These are phyloP conservation scores for Meriones unguiculatus DNA, from an alignment of 2,113 vertebrate species.

Conservation along the genomic window DNA sequence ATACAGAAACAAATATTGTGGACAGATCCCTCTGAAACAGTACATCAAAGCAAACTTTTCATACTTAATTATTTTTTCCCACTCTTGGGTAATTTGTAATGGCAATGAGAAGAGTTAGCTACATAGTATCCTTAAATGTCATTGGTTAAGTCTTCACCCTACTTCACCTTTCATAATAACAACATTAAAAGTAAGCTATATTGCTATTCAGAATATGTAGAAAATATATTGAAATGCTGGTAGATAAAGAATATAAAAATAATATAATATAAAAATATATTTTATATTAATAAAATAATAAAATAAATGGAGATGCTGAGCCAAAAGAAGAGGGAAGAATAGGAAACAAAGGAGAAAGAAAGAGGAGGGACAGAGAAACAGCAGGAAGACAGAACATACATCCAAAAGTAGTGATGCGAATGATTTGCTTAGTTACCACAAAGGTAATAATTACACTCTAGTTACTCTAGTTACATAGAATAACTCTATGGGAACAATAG, in stretches of 20 bases:
- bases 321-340: neutral
- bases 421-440: conserved; percentile 87
- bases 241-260: neutral
- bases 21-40: neutral
- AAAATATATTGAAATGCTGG: neutral
- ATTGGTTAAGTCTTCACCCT: neutral
- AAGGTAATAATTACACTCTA: conserved; percentile 88
- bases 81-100: neutral
- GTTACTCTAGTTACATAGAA: no score
- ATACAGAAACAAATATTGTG: neutral
- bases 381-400: conserved; percentile 55
- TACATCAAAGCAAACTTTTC: neutral
- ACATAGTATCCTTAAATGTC: neutral
- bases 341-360: neutral
- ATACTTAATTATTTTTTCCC: neutral
- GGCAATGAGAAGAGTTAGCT: neutral
- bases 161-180: neutral
- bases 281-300: neutral
- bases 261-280: neutral
- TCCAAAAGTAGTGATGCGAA: conserved; percentile 74
- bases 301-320: conserved; percentile 59
- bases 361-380: neutral
- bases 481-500: conserved; percentile 87
- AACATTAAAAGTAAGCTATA: neutral
- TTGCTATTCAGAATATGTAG: neutral